Conservation (phyloP, 1,140 invertebrate genomes). For the Nasonia giraulti region DNA sequence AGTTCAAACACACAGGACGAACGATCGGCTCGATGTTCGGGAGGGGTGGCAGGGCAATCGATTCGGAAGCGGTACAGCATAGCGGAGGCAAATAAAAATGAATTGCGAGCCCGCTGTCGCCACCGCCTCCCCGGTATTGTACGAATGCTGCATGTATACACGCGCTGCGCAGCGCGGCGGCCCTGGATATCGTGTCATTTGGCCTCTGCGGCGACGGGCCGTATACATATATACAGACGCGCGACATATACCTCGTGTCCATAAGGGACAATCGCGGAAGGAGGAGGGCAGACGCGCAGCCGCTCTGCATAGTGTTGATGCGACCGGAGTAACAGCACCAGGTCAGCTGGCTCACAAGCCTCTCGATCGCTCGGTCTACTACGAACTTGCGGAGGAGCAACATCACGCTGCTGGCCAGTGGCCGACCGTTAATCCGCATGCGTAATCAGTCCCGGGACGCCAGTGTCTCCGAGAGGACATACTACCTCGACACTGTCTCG, state of each 20-base stretch:
- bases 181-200: not conserved
- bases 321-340: not conserved
- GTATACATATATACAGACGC: not conserved
- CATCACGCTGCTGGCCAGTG: not conserved
- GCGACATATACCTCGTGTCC: not conserved
- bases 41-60: not conserved
- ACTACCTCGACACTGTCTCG: conserved; percentile 4
- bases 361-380: not conserved
- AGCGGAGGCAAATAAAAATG: conserved; percentile 6
- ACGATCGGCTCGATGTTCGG: not conserved
- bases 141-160: not conserved
- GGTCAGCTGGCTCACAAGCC: not conserved
- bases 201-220: not conserved
- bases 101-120: not conserved
- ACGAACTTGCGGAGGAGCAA: not conserved
- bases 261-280: not conserved
- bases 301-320: not conserved
- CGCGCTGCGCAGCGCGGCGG: not conserved
- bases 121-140: not conserved
- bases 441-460: not conserved
- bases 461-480: conserved; percentile 1
- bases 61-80: not conserved
- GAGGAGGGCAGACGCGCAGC: not conserved
- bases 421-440: conserved; percentile 12
- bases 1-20: conserved; percentile 5